A percentile compares a stretch with the other conserved stretches of the same genome.
These are phyloP conservation scores for Pseudolaguvia tuberculata DNA, from an alignment of 2,113 vertebrate species.

Conservation along the genomic window DNA sequence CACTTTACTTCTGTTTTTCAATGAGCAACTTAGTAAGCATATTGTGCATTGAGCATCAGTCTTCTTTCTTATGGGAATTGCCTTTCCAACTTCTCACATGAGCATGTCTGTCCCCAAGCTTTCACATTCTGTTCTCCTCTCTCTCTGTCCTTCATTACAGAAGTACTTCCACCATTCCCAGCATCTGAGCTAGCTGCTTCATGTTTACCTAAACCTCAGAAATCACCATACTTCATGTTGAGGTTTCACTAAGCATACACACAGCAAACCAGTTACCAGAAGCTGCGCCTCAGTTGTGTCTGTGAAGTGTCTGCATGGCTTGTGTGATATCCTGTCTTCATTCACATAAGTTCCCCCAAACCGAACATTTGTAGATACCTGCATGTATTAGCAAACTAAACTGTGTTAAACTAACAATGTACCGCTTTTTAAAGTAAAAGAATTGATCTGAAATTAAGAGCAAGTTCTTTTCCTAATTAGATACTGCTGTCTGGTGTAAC, in stretches of 20 bases:
- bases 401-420: neutral
- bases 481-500: slow-evolving; percentile 1
- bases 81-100: slow-evolving; percentile 3
- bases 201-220: slow-evolving; percentile 42
- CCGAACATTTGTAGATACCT: slow-evolving; percentile 27
- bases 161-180: slow-evolving; percentile 34
- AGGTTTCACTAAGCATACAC: slow-evolving; percentile 47
- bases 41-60: neutral
- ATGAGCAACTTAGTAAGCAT: neutral
- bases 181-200: slow-evolving; percentile 31
- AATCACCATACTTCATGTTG: slow-evolving; percentile 46
- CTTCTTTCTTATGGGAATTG: slow-evolving; percentile 9
- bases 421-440: neutral
- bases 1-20: neutral
- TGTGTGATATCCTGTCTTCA: slow-evolving; percentile 48
- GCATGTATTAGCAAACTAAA: neutral
- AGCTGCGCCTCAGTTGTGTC: slow-evolving; percentile 21
- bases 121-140: slow-evolving; percentile 49
- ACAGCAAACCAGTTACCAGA: slow-evolving; percentile 44
- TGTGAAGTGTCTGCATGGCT: slow-evolving; percentile 29
- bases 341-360: slow-evolving; percentile 41
- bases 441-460: neutral
- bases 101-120: slow-evolving; percentile 47
- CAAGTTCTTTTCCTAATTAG: neutral
- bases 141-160: slow-evolving; percentile 20